Evolutionary conservation across 2,113 vertebrate species (phyloP), one percentile per base, ranked within the genome.

Genomic region (Mystacornis crossleyi): DNA sequence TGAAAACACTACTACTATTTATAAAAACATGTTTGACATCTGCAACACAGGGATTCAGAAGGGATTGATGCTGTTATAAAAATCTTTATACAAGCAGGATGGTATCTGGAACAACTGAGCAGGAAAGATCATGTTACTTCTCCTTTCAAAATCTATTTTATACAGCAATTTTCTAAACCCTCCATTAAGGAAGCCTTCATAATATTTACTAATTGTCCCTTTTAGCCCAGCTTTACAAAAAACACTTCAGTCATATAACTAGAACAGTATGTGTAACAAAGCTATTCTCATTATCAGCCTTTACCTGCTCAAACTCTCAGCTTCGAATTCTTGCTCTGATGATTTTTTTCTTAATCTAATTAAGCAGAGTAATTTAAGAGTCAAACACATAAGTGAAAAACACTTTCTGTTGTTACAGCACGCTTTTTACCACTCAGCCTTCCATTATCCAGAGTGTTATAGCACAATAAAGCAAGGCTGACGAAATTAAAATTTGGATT

Each of bases 201-300:
- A 94, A 53, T 81, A 94, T 87, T 96, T 93, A 96, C 83, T 92
- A 96, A 95, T 83, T 93, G 84, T 51, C 20, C 50, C 48, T 96
- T 85, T 90, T 78, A 96, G 69, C 26, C 61, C 33, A 93, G 81
- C 50, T 82, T 89, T 91, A 90, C 81, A 89, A 91, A 95, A 93
- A 92, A 1, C 65, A 92, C 69, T 92, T 71, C 45, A 94, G 86
- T 61, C 74, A 72, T 48, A 29, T 67, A 93, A 95, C 61, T 74
- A 86, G 83, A 93, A 95, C 18, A 74, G 20, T 40, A 65, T 10
- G 33, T 50, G 31, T 78, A 90, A 89, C 78, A 80, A 72, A 80
- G 69, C 43, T 58, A 21, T 81, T 74, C 78, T 85, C 60, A 84
- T 89, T 50, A 85, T 45, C 80, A 95, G 80, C 51, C 89, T 93